Base-by-base conservation (phyloP, 2,888 invertebrate species). In the Horisme vitalbata region DNA sequence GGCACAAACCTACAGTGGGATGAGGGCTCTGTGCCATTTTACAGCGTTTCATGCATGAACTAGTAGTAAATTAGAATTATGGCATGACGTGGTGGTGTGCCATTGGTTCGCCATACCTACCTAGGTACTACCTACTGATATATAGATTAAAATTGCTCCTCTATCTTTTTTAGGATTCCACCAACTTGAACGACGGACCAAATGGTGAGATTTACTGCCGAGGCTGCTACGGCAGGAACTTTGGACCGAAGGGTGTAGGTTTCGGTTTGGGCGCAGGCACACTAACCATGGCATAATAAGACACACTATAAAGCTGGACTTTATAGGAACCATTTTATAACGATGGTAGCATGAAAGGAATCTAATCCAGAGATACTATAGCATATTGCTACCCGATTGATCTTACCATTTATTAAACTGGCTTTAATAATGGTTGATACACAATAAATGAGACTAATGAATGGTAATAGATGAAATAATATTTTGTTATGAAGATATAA, bases 131-230 rank as follows among this genome's bases (percentile, higher is more conserved):
- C 4, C 18, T 1, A 18, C 6, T 18, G 18, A 2, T 18, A 18
- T 18, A 5, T 4, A 6, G 18, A 9, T 4, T 23, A n/a, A 23
- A 4, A 14, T 8, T 7, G 4, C 13, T 4, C 13, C 4, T 30
- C 15, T 12, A 52, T 32, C 69, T 71, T 47, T 78, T 81, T 32
- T 75, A 93, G 85, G 97, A 97, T 87, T 97, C 97, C 63, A 96
- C 96, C 71, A 96, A 95, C 76, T 91, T 96, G 65, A 96, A 96
- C 76, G 97, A 97, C 72, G 97, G 95, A 59, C 97, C 98, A 52
- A 95, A 97, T 79, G 95, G 95, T 41, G 96, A 98, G 77, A 96
- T 98, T 75, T 98, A 97, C 91, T 98, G 97, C 90, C 93, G 95
- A 78, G 93, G 95, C 61, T 97, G 97, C 86, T 97, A 97, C 83